A percentile compares a stretch with the other conserved stretches of the same genome.
These are phyloP conservation scores for Metallyticus violacea DNA, from an alignment of 2,888 invertebrate genomes.

Conservation along the genomic window DNA sequence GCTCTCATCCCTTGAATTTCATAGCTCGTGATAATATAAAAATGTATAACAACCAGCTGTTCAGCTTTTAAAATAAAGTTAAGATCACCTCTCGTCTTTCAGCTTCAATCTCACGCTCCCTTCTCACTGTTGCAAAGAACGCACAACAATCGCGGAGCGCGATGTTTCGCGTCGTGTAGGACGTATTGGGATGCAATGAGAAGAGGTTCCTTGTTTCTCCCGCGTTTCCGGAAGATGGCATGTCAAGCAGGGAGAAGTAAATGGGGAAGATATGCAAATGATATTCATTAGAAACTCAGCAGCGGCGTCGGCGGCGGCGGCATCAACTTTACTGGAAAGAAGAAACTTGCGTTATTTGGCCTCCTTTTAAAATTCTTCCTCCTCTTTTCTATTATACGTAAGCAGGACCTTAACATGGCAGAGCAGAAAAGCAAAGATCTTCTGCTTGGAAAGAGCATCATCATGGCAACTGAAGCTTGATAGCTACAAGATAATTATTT, in stretches of 20 bases:
- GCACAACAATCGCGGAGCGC: no score
- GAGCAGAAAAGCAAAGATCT: not conserved
- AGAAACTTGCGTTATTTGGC: not conserved
- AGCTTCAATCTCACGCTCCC: no score
- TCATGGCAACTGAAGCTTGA: not conserved
- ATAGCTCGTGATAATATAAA: no score
- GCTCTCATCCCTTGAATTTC: no score
- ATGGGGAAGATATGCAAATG: conserved; percentile 34
- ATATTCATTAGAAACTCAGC: conserved; percentile 30
- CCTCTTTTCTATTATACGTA: not conserved
- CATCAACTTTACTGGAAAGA: conserved; percentile 1
- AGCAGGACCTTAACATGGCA: no score
- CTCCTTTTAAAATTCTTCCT: not conserved
- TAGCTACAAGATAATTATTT: not conserved
- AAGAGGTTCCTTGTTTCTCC: not conserved
- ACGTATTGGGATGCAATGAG: not conserved
- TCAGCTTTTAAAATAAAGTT: no score
- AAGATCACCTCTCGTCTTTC: no score
- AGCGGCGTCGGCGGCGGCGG: conserved; percentile 18
- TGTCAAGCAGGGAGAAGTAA: conserved; percentile 5
- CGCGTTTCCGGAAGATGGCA: not conserved
- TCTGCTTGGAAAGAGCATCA: not conserved
- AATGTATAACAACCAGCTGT: no score
- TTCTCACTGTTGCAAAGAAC: not conserved
- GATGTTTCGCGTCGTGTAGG: no score